Percentiles rank a stretch among this genome's conserved stretches.
Conservation (phyloP, 2,888 invertebrate genomes). For the Tubiluchus corallicola region DNA sequence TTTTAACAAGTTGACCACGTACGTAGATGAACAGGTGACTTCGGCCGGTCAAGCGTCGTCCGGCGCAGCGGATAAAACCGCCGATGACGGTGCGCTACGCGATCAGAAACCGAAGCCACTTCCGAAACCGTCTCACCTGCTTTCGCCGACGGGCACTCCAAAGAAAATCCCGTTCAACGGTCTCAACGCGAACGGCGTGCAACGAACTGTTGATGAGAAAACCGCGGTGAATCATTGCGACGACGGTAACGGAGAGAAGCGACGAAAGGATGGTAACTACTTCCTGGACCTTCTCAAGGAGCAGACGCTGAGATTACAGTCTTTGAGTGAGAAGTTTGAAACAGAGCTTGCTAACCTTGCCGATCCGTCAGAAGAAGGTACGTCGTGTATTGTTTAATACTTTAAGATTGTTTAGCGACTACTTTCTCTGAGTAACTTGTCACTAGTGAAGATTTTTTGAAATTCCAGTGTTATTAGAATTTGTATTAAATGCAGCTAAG, state of each 20-base stretch:
- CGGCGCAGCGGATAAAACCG: not conserved
- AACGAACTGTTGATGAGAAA: too few relatives aligned
- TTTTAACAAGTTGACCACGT: not conserved
- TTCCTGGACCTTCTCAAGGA: not conserved
- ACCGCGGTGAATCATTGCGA: too few relatives aligned
- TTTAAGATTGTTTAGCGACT: too few relatives aligned
- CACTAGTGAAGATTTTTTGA: too few relatives aligned
- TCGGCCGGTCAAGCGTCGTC: too few relatives aligned
- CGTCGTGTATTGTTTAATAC: too few relatives aligned
- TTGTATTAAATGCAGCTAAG: too few relatives aligned
- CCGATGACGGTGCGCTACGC: not conserved
- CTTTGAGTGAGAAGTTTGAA: not conserved
- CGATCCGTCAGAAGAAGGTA: too few relatives aligned
- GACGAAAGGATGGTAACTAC: not conserved
- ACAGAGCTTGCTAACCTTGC: too few relatives aligned
- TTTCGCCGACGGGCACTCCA: not conserved
- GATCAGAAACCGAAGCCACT: not conserved
- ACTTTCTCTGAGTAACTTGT: too few relatives aligned
- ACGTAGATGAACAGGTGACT: not conserved
- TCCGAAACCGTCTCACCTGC: not conserved
- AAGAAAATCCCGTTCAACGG: not conserved
- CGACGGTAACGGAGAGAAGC: not conserved
- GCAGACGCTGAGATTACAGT: not conserved
- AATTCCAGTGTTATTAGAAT: too few relatives aligned
- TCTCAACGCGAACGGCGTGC: too few relatives aligned